phyloP scores from a whole-genome alignment of 2,888 invertebrate species.

The Gastracanthus pulcherrimus region DNA sequence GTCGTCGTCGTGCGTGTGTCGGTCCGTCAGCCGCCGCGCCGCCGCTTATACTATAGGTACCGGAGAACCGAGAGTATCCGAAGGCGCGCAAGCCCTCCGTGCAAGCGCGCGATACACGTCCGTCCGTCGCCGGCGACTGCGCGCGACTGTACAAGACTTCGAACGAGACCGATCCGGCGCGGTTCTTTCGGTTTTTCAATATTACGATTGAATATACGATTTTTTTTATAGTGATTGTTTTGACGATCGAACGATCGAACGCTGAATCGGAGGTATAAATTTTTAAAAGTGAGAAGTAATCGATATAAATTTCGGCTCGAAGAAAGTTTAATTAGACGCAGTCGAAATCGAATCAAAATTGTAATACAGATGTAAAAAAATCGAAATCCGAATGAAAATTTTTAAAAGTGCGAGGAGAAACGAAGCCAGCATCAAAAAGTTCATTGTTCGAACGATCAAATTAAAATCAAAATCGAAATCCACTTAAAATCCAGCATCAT shows the following conservation, averaged over 20 bases:
- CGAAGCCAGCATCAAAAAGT: too few relatives aligned
- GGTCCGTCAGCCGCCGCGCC: constrained; percentile 63
- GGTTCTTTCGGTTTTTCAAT: background rate
- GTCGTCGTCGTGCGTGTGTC: constrained; percentile 64
- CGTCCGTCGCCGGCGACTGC: constrained; percentile 5
- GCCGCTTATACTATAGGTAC: constrained; percentile 40
- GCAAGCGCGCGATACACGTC: background rate
- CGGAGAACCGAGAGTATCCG: constrained; percentile 50
- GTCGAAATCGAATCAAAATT: too few relatives aligned
- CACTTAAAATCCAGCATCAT: too few relatives aligned
- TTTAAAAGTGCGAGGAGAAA: too few relatives aligned
- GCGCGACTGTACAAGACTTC: too few relatives aligned
- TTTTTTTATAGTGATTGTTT: background rate
- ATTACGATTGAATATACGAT: constrained; percentile 2
- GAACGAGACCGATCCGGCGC: background rate
- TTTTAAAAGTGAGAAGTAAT: background rate
- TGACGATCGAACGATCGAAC: background rate
- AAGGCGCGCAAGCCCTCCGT: constrained; percentile 33
- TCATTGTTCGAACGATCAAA: too few relatives aligned
- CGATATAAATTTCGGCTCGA: too few relatives aligned
- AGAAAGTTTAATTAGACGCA: too few relatives aligned
- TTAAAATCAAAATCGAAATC: background rate
- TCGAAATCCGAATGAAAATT: background rate
- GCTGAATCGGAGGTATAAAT: background rate
- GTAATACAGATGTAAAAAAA: too few relatives aligned